Base-by-base conservation (phyloP, 2,113 vertebrate genomes). In the Mixornis gularis region DNA sequence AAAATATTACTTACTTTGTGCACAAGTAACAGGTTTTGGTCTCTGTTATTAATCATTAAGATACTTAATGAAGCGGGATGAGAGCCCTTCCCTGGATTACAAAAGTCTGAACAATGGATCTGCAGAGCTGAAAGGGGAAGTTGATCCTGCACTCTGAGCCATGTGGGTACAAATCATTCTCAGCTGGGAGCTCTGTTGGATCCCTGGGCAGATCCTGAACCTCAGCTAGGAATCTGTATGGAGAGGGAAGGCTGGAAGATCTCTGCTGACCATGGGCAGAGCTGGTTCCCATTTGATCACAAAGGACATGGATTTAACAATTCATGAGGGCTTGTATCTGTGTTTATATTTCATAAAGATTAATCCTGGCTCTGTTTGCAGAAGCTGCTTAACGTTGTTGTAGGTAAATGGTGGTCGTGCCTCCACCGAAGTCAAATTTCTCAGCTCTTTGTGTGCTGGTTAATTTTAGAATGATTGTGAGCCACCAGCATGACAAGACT, bases 341-440 rank as follows among this genome's bases (percentile, higher is more conserved):
- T 60, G 38, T 90, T 77, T 80, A 3, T 83, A 32, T 90, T 88
- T 78, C 40, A 71, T 68, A 81, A 63, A 73, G 79, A 18, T 55
- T 62, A 85, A 87, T 85, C 55, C 59, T 55, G 68, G 59, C 29
- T n/a, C 24, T 92, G 44, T 86, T 79, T 95, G 71, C 59, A 89
- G 79, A 69, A 94, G 53, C 59, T 65, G 38, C 63, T 87, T 62
- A 52, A 15, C 9, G 0, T 3, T 66, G 40, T 46, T 62, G 51
- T 30, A 46, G 59, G 52, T 74, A 56, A 90, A 85, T 29, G 36
- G 74, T 3, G 32, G 58, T 36, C 3, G 2, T 19, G 38, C 18
- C 40, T 92, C 34, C 0, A 0, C 3, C 0, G 0, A 29, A 53
- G 38, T 65, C 5, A 66, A 38, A 27, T 38, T 65, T 87, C 58